These are phyloP conservation scores for Solea senegalensis DNA, from an alignment of 2,113 vertebrate genomes.

Conservation along the genomic window DNA sequence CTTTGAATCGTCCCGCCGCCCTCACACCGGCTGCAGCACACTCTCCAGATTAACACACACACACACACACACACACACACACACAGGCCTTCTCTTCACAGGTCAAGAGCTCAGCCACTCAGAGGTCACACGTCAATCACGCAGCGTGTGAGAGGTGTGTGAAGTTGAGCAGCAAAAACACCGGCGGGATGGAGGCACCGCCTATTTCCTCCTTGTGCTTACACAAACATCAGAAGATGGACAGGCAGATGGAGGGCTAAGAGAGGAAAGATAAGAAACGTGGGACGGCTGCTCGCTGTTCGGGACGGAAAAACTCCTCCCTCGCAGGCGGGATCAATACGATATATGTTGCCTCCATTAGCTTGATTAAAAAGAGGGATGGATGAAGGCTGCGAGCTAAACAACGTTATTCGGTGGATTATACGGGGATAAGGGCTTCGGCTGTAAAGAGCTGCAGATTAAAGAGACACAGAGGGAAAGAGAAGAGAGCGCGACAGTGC, in stretches of 20 bases:
- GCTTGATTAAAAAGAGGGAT: slow-evolving; percentile 88
- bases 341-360: slow-evolving; percentile 92
- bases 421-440: slow-evolving; percentile 82
- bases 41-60: slow-evolving; percentile 80
- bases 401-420: slow-evolving; percentile 91
- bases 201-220: slow-evolving; percentile 59
- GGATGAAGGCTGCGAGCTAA: slow-evolving; percentile 81
- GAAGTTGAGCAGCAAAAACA: slow-evolving; percentile 83
- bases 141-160: slow-evolving; percentile 80
- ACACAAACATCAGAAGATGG: slow-evolving; percentile 44
- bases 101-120: slow-evolving; percentile 87
- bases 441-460: slow-evolving; percentile 78
- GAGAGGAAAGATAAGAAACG: slow-evolving; percentile 68
- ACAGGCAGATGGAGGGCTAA: slow-evolving; percentile 2
- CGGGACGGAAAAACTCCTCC: slow-evolving; percentile 70
- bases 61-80: too few species aligned
- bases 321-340: slow-evolving; percentile 88
- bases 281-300: slow-evolving; percentile 81
- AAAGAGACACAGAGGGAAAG: slow-evolving; percentile 69
- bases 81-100: slow-evolving; percentile 82
- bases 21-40: slow-evolving; percentile 75
- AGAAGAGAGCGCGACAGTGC: slow-evolving; percentile 57
- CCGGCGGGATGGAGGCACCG: slow-evolving; percentile 70
- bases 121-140: slow-evolving; percentile 84
- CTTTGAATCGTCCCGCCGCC: slow-evolving; percentile 91